phyloP scores from a whole-genome alignment of 2,888 invertebrate genomes.

The Hecatera dysodea region DNA sequence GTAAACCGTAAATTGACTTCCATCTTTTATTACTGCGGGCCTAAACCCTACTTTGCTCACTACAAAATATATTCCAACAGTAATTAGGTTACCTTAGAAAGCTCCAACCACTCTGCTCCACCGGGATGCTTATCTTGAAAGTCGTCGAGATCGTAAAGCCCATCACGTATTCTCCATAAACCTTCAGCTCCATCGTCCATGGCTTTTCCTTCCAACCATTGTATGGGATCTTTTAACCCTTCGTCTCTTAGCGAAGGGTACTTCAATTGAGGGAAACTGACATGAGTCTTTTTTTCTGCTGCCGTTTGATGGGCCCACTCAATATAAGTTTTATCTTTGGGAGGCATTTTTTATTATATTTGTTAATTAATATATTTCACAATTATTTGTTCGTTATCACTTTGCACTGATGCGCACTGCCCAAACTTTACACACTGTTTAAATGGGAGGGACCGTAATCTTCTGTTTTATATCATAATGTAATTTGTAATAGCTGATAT shows the following conservation, averaged over 20 bases:
- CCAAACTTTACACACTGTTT: slow-evolving; percentile 20
- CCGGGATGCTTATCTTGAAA: slow-evolving; percentile 97
- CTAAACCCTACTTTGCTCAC: slow-evolving; percentile 37
- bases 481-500: slow-evolving; percentile 5
- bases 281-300: slow-evolving; percentile 82
- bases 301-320: slow-evolving; percentile 76
- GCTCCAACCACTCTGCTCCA: slow-evolving; percentile 94
- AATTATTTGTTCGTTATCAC: slow-evolving; percentile 17
- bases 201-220: slow-evolving; percentile 92
- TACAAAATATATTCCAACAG: slow-evolving; percentile 40
- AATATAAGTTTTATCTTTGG: slow-evolving; percentile 75
- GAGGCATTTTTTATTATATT: slow-evolving; percentile 72
- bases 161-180: slow-evolving; percentile 94
- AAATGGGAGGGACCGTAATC: not conserved
- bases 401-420: slow-evolving; percentile 14
- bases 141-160: slow-evolving; percentile 95
- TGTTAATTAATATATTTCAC: not conserved
- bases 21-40: slow-evolving; percentile 32
- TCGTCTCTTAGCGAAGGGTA: slow-evolving; percentile 88
- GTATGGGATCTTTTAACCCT: slow-evolving; percentile 82
- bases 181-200: slow-evolving; percentile 94
- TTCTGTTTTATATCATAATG: slow-evolving; percentile 13
- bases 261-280: slow-evolving; percentile 89
- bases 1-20: slow-evolving; percentile 28
- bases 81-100: slow-evolving; percentile 91